Evolutionary conservation across 2,888 invertebrate species (phyloP).

Genomic region (Lasioglossum pauxillum): DNA sequence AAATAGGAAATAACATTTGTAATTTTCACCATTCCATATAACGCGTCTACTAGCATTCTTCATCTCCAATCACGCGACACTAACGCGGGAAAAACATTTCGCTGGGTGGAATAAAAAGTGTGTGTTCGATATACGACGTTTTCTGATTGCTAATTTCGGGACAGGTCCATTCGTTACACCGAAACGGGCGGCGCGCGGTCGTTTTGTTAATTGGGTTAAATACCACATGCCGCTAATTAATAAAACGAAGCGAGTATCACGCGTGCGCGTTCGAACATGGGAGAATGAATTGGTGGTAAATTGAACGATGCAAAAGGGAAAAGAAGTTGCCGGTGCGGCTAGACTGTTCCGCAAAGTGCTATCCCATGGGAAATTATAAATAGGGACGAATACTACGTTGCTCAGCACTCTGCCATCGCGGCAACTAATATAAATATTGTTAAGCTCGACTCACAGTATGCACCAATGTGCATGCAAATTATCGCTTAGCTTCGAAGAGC

Average conservation of each 20-base stretch:
- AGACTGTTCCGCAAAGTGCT: conserved; percentile 31
- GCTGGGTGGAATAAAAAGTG: not conserved
- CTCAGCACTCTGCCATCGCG: conserved; percentile 16
- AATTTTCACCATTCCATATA: too few species aligned
- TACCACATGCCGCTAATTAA: conserved; percentile 29
- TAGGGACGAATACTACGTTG: conserved; percentile 46
- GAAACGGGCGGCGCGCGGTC: not conserved
- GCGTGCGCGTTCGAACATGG: not conserved
- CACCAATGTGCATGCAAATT: conserved; percentile 22
- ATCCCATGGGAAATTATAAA: conserved; percentile 64
- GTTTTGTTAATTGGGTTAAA: conserved; percentile 28
- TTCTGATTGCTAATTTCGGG: not conserved
- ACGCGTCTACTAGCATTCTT: too few species aligned
- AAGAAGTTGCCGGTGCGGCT: conserved; percentile 28
- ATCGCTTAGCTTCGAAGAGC: not conserved
- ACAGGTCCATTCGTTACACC: not conserved
- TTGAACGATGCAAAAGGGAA: conserved; percentile 45
- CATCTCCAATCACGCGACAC: not conserved
- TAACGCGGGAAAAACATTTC: not conserved
- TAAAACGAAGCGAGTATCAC: conserved; percentile 13
- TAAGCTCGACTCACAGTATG: conserved; percentile 33
- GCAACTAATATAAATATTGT: conserved; percentile 52
- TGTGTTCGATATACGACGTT: too few species aligned
- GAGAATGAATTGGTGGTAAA: conserved; percentile 34
- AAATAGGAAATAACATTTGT: too few species aligned